Conservation (phyloP, 2,113 vertebrate genomes). For the Corythornis madagascariensis region DNA sequence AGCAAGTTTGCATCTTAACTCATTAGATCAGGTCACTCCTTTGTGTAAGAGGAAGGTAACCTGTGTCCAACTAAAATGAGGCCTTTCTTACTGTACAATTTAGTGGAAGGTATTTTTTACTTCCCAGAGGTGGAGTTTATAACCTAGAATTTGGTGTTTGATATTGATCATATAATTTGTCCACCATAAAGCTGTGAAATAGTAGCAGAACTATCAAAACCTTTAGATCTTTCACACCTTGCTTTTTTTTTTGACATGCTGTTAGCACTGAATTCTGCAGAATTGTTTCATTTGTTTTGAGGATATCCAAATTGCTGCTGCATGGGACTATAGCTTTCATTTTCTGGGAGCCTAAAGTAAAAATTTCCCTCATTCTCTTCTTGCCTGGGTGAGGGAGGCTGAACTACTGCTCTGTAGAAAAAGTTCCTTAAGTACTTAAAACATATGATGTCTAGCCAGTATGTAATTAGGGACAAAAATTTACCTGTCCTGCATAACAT, state of each 20-base stretch:
- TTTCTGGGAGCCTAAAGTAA: neutral
- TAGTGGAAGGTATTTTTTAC: neutral
- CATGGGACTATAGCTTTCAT: neutral
- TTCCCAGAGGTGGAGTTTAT: slow-evolving; percentile 34
- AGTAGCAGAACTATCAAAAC: slow-evolving; percentile 1
- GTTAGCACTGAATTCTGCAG: neutral
- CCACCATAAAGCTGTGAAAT: slow-evolving; percentile 20
- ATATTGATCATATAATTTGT: slow-evolving; percentile 11
- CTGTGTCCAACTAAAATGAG: neutral
- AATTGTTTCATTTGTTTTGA: slow-evolving; percentile 21
- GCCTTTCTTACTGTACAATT: neutral
- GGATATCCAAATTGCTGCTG: neutral
- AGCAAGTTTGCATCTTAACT: neutral
- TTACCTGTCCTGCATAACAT: neutral
- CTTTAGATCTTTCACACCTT: neutral
- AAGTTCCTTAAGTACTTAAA: neutral
- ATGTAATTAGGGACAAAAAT: neutral
- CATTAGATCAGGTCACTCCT: neutral
- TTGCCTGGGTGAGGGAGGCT: neutral
- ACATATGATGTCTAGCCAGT: neutral
- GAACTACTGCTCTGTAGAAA: neutral
- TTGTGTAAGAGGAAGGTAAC: neutral
- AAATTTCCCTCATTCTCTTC: neutral
- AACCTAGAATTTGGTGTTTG: neutral
- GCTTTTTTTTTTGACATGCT: slow-evolving; percentile 20